Evolutionary conservation across 1,140 invertebrate species (phyloP).

Genomic region (Steinernema feltiae): DNA sequence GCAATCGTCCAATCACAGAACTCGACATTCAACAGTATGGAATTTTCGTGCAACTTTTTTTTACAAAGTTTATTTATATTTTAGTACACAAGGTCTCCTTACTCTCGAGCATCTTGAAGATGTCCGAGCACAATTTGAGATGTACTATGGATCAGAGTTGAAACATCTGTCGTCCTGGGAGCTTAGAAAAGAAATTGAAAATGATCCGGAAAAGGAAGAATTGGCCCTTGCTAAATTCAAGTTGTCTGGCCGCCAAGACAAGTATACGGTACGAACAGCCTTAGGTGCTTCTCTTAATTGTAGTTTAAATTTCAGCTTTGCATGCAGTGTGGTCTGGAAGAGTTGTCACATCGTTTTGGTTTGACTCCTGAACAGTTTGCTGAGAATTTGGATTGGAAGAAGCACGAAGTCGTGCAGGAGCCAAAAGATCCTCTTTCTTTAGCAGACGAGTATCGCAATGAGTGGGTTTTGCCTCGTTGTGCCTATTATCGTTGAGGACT

Average conservation of each 20-base stretch:
- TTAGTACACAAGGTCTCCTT: slow-evolving; percentile 66
- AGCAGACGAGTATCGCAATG: slow-evolving; percentile 23
- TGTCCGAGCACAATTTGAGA: slow-evolving; percentile 81
- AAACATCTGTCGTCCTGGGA: slow-evolving; percentile 43
- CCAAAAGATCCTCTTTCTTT: slow-evolving; percentile 65
- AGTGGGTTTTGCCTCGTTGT: slow-evolving; percentile 17
- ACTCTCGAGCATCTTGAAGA: slow-evolving; percentile 85
- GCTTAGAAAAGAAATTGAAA: slow-evolving; percentile 5
- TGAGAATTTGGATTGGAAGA: slow-evolving; percentile 87
- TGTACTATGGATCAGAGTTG: slow-evolving; percentile 70
- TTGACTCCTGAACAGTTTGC: slow-evolving; percentile 90
- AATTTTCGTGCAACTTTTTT: slow-evolving; percentile 15
- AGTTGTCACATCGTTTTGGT: slow-evolving; percentile 68
- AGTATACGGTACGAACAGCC: not conserved
- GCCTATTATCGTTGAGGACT: slow-evolving; percentile 16
- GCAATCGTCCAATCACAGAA: slow-evolving; percentile 74
- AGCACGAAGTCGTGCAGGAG: slow-evolving; percentile 93
- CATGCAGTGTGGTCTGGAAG: slow-evolving; percentile 43
- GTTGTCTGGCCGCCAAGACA: not conserved
- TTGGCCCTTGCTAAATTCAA: not conserved
- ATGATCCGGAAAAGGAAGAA: not conserved
- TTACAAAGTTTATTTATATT: slow-evolving; percentile 21
- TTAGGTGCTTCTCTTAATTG: not conserved
- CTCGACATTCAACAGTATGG: slow-evolving; percentile 63
- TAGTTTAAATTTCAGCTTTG: slow-evolving; percentile 40